Evolutionary conservation across 2,888 invertebrate species (phyloP).

Genomic region (Phalera bucephala): DNA sequence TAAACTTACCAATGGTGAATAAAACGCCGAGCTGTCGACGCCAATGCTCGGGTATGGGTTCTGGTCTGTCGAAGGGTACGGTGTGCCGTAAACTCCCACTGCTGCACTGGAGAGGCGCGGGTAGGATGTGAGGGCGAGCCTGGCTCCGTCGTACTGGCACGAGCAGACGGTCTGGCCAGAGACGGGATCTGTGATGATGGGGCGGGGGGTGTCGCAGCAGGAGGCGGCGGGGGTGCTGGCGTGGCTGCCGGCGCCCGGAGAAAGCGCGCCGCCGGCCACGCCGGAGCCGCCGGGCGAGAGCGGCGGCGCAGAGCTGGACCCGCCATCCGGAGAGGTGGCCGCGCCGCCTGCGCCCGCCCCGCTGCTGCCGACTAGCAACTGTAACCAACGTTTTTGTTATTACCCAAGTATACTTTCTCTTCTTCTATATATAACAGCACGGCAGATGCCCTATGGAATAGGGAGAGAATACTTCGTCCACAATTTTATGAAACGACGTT

Average conservation of each 20-base stretch:
- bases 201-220: constrained; percentile 96
- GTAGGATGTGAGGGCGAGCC: constrained; percentile 91
- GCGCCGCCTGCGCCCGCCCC: constrained; percentile 89
- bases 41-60: constrained; percentile 96
- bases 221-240: constrained; percentile 81
- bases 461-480: no score
- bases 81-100: constrained; percentile 92
- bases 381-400: no score
- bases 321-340: constrained; percentile 88
- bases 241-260: constrained; percentile 82
- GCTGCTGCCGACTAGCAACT: constrained; percentile 89
- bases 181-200: constrained; percentile 95
- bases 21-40: constrained; percentile 96
- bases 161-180: constrained; percentile 97
- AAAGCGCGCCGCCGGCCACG: constrained; percentile 82
- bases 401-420: no score
- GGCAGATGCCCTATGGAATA: no score
- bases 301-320: constrained; percentile 89
- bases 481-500: no score
- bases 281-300: constrained; percentile 88
- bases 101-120: constrained; percentile 91
- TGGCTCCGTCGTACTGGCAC: constrained; percentile 95
- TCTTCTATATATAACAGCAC: no score
- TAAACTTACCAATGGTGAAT: constrained; percentile 97
- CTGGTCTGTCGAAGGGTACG: constrained; percentile 95